Percentiles rank a stretch among this genome's conserved stretches.
Conservation (phyloP, 2,797 vertebrate species). For the Mallotus villosus region DNA sequence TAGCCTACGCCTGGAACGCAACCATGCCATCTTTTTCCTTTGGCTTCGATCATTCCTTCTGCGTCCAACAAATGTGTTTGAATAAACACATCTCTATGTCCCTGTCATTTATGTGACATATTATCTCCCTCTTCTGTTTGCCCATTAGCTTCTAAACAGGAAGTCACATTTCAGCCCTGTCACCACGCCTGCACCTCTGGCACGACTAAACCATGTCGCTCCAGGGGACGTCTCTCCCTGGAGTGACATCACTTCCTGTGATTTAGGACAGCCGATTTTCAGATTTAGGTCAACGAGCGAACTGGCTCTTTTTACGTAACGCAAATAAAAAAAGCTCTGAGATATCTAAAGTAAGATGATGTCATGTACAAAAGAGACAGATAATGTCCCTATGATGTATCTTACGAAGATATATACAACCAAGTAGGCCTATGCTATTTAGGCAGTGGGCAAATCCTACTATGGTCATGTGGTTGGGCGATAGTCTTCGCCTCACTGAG, state of each 20-base stretch:
- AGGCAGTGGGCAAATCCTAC: background rate
- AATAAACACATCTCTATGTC: background rate
- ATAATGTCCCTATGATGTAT: too few species aligned
- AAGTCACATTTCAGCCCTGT: too few species aligned
- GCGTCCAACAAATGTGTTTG: too few species aligned
- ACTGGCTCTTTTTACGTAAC: conserved; percentile 54
- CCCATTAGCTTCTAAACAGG: too few species aligned
- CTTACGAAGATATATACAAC: too few species aligned
- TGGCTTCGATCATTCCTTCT: background rate
- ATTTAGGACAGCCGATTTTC: conserved; percentile 75
- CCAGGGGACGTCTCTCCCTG: conserved; percentile 57
- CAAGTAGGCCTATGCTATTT: background rate
- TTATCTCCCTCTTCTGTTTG: too few species aligned
- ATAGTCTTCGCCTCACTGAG: conserved; percentile 8
- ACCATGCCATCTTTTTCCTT: background rate
- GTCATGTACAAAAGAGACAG: too few species aligned
- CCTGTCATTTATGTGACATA: background rate
- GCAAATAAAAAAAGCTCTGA: background rate
- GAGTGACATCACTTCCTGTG: too few species aligned
- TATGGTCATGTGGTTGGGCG: too few species aligned
- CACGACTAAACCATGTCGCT: conserved; percentile 47
- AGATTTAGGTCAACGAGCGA: conserved; percentile 74
- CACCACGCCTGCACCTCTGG: too few species aligned
- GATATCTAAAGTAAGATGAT: too few species aligned
- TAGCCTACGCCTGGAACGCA: too few species aligned